Evolutionary conservation across 2,113 vertebrate species (phyloP).

Genomic region (Salvelinus alpinus): DNA sequence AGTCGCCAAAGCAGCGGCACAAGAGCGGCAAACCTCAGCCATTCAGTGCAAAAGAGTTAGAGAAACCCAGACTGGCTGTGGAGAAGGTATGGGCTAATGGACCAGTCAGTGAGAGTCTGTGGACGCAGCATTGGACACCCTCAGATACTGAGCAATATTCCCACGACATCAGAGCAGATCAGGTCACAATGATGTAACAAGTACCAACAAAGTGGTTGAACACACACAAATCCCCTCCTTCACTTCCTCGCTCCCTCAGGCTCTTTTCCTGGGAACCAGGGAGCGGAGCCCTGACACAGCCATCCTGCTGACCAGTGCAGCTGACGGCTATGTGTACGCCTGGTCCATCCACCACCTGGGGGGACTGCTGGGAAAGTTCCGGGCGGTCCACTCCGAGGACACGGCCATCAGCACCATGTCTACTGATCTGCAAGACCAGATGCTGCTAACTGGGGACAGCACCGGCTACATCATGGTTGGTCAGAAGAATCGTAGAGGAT

Average conservation of each 20-base stretch:
- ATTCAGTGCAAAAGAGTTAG: slow-evolving; percentile 18
- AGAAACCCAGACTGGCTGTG: slow-evolving; percentile 33
- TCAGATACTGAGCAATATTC: no score
- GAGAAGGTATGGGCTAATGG: slow-evolving; percentile 7
- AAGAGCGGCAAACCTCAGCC: not conserved
- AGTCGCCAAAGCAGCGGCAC: not conserved
- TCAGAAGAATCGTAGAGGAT: not conserved
- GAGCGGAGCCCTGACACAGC: slow-evolving; percentile 33
- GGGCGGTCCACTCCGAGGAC: not conserved
- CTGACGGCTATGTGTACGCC: slow-evolving; percentile 34
- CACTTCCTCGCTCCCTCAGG: slow-evolving; percentile 8
- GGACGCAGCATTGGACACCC: no score
- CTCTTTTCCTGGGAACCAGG: slow-evolving; percentile 47
- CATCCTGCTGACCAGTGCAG: slow-evolving; percentile 36
- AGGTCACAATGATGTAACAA: no score
- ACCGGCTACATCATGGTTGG: slow-evolving; percentile 55
- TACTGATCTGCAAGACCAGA: slow-evolving; percentile 31
- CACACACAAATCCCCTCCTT: not conserved
- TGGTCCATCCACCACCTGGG: slow-evolving; percentile 45
- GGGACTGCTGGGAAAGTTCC: slow-evolving; percentile 57
- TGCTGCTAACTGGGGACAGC: slow-evolving; percentile 51
- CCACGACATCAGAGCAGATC: no score
- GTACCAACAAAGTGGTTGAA: not conserved
- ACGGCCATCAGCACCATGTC: slow-evolving; percentile 32
- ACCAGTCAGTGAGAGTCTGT: no score